Evolutionary conservation across 2,113 vertebrate species (phyloP).

Genomic region (Thomomys bottae): DNA sequence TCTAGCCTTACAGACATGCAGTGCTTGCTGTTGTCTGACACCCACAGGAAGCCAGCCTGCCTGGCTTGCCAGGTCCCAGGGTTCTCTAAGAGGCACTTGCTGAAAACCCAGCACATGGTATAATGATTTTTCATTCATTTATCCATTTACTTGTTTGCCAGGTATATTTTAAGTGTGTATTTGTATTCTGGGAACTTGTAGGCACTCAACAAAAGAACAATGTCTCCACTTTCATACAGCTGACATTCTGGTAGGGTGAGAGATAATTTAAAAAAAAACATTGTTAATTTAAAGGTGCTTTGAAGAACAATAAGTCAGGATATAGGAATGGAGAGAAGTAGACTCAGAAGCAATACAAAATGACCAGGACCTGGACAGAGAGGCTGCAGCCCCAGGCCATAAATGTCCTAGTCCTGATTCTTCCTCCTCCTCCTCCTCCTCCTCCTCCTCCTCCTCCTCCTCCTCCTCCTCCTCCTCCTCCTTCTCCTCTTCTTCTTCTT

Average conservation of each 20-base stretch:
- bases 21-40: neutral
- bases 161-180: neutral
- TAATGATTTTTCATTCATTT: neutral
- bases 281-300: conserved; percentile 3
- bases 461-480: too few relatives aligned
- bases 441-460: too few relatives aligned
- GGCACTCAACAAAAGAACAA: conserved; percentile 1
- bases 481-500: too few relatives aligned
- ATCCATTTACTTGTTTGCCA: neutral
- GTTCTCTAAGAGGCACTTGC: neutral
- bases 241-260: neutral
- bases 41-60: neutral
- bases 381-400: neutral
- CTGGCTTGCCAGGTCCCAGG: neutral
- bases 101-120: neutral
- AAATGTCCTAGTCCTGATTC: neutral
- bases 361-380: neutral
- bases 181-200: neutral
- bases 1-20: neutral
- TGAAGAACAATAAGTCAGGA: neutral
- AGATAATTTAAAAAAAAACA: neutral
- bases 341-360: neutral
- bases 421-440: too few relatives aligned
- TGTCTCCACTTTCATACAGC: neutral
- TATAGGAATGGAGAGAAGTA: neutral